Evolutionary conservation across 2,113 vertebrate species (phyloP), one percentile per base, ranked within the genome.

Genomic region (Turnix velox): DNA sequence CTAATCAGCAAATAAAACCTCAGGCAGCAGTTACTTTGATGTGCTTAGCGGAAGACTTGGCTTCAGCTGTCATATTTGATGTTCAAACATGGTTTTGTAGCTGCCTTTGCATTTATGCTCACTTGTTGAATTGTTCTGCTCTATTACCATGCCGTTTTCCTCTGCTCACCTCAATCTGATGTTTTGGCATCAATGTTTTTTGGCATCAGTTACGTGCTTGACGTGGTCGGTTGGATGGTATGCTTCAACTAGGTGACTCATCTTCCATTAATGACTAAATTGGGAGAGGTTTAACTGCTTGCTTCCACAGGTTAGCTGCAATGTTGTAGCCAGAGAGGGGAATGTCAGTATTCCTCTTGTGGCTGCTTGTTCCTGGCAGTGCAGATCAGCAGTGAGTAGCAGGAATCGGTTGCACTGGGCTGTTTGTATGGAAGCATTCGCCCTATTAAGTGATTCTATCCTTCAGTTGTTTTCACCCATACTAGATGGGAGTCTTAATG

Each of bases 271-370:
- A 54, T 62, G 87, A 90, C 62, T 87, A 1, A 63, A 10, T 3
- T 88, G 81, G 89, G 84, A 94, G 91, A 96, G 87, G 87, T 76
- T 82, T 89, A 73, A 66, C 74, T 93, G 78, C 78, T 82, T 83
- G 63, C 74, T 92, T 87, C 91, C 75, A 72, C 81, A 59, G 58
- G 54, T 84, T 73, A 91, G 67, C 66, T 91, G 81, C 58, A 73
- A 83, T 54, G 63, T 71, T 71, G 65, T 85, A 85, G 46, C 68
- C 16, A 13, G 73, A 84, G 84, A 87, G 77, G 40, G 78, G 57
- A 68, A 40, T 71, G 62, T 54, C 33, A 57, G 62, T 87, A 62
- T 91, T 90, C 78, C 15, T 69, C 81, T 63, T 91, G 71, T 89
- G 39, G 46, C 55, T 89, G 46, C 91, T 83, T 82, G 71, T 93